Evolutionary conservation across 2,888 invertebrate genomes (phyloP).

Genomic region (Neocrepidodera transversa): DNA sequence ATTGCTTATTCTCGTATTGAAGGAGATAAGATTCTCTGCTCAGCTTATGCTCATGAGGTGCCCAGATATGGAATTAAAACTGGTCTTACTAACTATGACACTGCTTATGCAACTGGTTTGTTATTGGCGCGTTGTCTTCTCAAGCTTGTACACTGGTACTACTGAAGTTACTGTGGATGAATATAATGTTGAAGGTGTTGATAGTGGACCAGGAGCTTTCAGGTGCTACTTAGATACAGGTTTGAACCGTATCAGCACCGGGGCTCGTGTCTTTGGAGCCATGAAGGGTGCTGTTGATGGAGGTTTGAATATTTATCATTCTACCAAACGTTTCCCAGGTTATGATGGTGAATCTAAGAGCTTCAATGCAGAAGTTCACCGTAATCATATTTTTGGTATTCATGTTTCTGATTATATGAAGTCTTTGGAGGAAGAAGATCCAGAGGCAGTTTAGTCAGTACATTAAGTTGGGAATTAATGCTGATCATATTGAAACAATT

Average conservation of each 20-base stretch:
- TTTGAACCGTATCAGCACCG: conserved; percentile 95
- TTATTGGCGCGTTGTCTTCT: conserved; percentile 92
- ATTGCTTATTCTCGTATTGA: conserved; percentile 98
- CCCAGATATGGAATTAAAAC: conserved; percentile 94
- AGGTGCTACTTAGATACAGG: conserved; percentile 97
- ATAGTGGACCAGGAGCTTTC: conserved; percentile 95
- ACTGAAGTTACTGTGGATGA: conserved; percentile 94
- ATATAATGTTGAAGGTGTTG: conserved; percentile 92
- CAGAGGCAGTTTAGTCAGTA: conserved; percentile 97
- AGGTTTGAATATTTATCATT: conserved; percentile 98
- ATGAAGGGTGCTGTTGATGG: conserved; percentile 99
- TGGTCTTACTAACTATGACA: conserved; percentile 98
- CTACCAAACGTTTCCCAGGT: conserved; percentile 97
- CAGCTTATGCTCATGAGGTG: conserved; percentile 97
- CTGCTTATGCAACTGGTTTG: conserved; percentile 98
- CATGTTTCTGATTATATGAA: conserved; percentile 99
- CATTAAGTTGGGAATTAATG: conserved; percentile 88
- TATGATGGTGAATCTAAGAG: conserved; percentile 92
- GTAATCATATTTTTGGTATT: conserved; percentile 95
- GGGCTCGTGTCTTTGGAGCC: conserved; percentile 97
- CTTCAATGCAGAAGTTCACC: conserved; percentile 95
- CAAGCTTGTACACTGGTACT: conserved; percentile 87
- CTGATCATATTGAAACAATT: conserved; percentile 90
- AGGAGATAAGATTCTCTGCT: conserved; percentile 96
- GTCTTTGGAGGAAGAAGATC: conserved; percentile 90